These are phyloP conservation scores for Uloborus plumipes DNA, from an alignment of 2,888 invertebrate species.

Conservation along the genomic window DNA sequence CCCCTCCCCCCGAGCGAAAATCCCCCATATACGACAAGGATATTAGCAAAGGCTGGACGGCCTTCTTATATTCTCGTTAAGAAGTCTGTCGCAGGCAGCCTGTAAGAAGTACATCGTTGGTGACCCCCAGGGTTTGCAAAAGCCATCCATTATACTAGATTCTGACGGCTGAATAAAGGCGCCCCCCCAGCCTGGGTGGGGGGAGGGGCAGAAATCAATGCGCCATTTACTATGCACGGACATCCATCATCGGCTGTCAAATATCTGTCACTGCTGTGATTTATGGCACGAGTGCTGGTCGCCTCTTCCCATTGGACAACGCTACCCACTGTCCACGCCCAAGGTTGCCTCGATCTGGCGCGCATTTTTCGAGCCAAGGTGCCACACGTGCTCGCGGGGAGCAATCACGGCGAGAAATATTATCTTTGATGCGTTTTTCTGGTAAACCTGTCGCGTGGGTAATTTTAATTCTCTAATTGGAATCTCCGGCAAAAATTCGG, in stretches of 20 bases:
- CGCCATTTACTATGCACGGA: slow-evolving; percentile 65
- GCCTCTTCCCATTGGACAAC: slow-evolving; percentile 60
- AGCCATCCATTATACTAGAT: slow-evolving; percentile 64
- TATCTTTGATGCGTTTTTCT: no score
- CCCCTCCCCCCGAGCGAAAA: slow-evolving; percentile 37
- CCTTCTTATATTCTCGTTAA: slow-evolving; percentile 65
- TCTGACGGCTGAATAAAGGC: slow-evolving; percentile 64
- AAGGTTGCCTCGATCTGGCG: slow-evolving; percentile 48
- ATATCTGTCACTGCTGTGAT: slow-evolving; percentile 65
- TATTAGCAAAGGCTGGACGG: slow-evolving; percentile 58
- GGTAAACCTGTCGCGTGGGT: no score
- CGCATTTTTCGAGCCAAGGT: slow-evolving; percentile 46
- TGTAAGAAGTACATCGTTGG: slow-evolving; percentile 64
- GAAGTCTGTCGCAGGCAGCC: slow-evolving; percentile 63
- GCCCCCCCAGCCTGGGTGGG: slow-evolving; percentile 11
- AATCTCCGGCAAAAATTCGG: no score
- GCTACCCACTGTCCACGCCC: slow-evolving; percentile 65
- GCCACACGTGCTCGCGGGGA: slow-evolving; percentile 5
- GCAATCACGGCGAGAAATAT: no score
- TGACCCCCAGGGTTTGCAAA: slow-evolving; percentile 65
- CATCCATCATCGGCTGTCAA: slow-evolving; percentile 65
- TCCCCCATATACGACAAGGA: slow-evolving; percentile 60
- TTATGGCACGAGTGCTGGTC: slow-evolving; percentile 61
- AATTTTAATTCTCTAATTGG: no score
- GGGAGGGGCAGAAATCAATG: slow-evolving; percentile 62